These are phyloP conservation scores for Drosophila micromelanica DNA, from an alignment of 1,140 invertebrate species.

Conservation along the genomic window DNA sequence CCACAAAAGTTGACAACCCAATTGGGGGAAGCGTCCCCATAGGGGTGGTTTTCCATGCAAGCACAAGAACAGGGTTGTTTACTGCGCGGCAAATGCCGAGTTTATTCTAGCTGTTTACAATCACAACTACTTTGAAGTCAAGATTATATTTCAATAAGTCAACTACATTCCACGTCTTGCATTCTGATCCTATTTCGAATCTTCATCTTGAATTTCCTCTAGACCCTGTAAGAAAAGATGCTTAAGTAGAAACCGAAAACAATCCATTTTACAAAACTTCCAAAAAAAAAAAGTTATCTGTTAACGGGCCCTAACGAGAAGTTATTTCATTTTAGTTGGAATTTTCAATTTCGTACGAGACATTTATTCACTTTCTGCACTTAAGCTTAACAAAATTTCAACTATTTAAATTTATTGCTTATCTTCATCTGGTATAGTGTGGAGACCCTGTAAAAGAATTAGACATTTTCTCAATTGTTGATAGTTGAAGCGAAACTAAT, in stretches of 20 bases:
- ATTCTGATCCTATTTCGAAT: constrained; percentile 1
- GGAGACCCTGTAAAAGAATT: constrained; percentile 85
- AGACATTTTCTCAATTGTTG: constrained; percentile 25
- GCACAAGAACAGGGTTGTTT: constrained; percentile 68
- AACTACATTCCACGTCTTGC: not conserved
- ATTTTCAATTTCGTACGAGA: constrained; percentile 49
- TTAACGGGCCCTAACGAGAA: constrained; percentile 2
- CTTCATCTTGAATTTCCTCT: constrained; percentile 41
- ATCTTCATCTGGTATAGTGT: constrained; percentile 85
- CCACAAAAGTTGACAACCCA: constrained; percentile 65
- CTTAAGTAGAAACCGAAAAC: not conserved
- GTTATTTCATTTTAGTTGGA: not conserved
- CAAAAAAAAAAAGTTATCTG: not conserved
- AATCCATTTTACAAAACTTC: not conserved
- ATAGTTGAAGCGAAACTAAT: constrained; percentile 4
- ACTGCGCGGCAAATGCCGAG: constrained; percentile 47
- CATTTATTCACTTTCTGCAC: constrained; percentile 75
- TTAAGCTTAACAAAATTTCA: constrained; percentile 68
- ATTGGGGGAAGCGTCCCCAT: constrained; percentile 55
- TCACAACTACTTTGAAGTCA: not conserved
- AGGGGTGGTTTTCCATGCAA: constrained; percentile 69
- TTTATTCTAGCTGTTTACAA: constrained; percentile 49
- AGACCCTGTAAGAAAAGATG: constrained; percentile 61
- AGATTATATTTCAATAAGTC: not conserved
- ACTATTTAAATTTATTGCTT: constrained; percentile 62